These are phyloP conservation scores for Lissocephala sabroskyi DNA, from an alignment of 2,888 invertebrate species.

Conservation along the genomic window DNA sequence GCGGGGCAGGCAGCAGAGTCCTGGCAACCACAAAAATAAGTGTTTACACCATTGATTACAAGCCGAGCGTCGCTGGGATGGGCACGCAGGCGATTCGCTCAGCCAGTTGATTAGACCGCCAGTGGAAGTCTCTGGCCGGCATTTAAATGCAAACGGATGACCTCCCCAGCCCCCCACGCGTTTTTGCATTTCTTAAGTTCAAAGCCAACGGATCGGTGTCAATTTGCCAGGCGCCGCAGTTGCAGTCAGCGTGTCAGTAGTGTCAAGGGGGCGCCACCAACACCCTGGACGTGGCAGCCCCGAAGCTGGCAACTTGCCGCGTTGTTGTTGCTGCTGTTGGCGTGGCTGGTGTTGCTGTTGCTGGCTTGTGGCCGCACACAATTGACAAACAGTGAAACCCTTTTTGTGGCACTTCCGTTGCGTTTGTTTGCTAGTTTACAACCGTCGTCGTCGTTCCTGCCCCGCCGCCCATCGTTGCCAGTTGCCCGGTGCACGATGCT, in stretches of 20 bases:
- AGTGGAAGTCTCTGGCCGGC: background rate
- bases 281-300: background rate
- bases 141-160: background rate
- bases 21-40: conserved; percentile 61
- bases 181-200: conserved; percentile 54
- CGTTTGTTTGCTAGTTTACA: conserved; percentile 58
- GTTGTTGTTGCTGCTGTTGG: too few species aligned
- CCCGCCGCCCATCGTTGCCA: background rate
- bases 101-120: conserved; percentile 5
- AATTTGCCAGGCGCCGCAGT: conserved; percentile 17
- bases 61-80: conserved; percentile 31
- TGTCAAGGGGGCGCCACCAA: conserved; percentile 30
- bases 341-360: too few species aligned
- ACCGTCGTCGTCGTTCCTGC: conserved; percentile 5
- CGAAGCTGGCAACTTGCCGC: background rate
- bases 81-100: conserved; percentile 2
- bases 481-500: background rate
- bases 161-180: conserved; percentile 22
- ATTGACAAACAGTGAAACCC: conserved; percentile 62
- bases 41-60: conserved; percentile 65
- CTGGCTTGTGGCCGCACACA: conserved; percentile 51
- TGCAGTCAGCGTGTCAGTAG: conserved; percentile 52
- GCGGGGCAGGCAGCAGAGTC: conserved; percentile 17
- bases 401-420: conserved; percentile 62
- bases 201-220: conserved; percentile 24